A percentile compares a stretch with the other conserved stretches of the same genome.
These are phyloP conservation scores for Anomalospiza imberbis DNA, from an alignment of 2,797 vertebrate species.

Conservation along the genomic window DNA sequence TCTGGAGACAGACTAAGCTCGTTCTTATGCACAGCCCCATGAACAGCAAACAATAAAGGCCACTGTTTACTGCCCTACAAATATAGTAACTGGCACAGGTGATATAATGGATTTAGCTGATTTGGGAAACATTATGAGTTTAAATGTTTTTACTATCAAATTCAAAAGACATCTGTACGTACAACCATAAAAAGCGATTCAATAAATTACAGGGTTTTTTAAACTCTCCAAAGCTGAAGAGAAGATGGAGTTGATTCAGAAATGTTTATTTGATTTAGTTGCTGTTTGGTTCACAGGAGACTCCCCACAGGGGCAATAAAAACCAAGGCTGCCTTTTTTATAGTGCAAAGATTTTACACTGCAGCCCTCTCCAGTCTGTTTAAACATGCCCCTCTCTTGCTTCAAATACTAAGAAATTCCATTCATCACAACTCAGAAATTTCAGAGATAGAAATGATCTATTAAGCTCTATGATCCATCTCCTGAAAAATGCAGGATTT, in stretches of 20 bases:
- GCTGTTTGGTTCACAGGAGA: constrained; percentile 40
- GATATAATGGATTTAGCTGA: constrained; percentile 43
- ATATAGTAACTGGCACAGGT: constrained; percentile 39
- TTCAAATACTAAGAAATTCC: constrained; percentile 60
- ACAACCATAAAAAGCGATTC: constrained; percentile 11
- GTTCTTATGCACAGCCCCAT: background rate
- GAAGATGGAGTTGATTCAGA: constrained; percentile 58
- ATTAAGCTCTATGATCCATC: background rate
- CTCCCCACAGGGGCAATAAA: constrained; percentile 51
- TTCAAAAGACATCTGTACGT: constrained; percentile 50
- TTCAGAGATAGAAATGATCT: constrained; percentile 43
- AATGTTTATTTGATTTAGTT: constrained; percentile 62
- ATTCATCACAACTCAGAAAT: constrained; percentile 48
- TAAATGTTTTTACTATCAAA: constrained; percentile 41
- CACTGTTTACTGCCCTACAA: constrained; percentile 45
- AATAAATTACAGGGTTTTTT: background rate
- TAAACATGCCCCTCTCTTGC: constrained; percentile 30
- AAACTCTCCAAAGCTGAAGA: constrained; percentile 24
- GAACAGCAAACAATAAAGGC: constrained; percentile 36
- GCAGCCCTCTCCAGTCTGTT: constrained; percentile 15
- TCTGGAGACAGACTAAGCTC: constrained; percentile 29
- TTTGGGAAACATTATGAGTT: constrained; percentile 12
- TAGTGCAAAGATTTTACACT: constrained; percentile 35
- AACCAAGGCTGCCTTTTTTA: constrained; percentile 53
- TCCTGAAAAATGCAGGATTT: background rate